Base-by-base conservation (phyloP, 2,113 vertebrate species). In the Fregetta grallaria region DNA sequence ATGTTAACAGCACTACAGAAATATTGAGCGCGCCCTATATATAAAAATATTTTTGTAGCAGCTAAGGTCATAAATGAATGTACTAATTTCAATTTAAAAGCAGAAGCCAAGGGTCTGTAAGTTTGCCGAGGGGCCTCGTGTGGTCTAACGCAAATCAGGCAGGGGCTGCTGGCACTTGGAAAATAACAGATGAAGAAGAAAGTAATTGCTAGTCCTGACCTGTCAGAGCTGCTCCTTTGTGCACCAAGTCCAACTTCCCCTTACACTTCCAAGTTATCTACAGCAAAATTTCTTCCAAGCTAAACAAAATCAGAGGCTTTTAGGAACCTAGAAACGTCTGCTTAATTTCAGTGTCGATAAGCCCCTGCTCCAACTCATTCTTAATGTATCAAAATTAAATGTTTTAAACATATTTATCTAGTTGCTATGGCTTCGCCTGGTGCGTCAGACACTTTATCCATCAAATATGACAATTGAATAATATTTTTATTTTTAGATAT, bases 401-500 rank as follows among this genome's bases (percentile, higher is more conserved):
- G 66, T 67, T 98, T 95, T 87, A 97, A 78, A 93, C 25, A 78
- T 89, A 97, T 97, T 95, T 92, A 91, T 85, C 86, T 88, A 19
- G 96, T 98, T 98, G 97, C 98, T 90, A 97, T 96, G 98, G 91
- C 80, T 89, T 92, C 38, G 45, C 92, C 50, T 75, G 78, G 77
- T 92, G 84, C 3, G 2, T 97, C 95, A 94, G 92, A 90, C 93
- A 26, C 97, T 95, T 90, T 73, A 97, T 95, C 96, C 95, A 95
- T 98, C 96, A 97, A 95, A 83, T 93, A 67, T 67, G 96, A 97
- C 97, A 96, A 95, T 25, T 83, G 96, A 97, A 98, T 90, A 94
- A 95, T 96, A 97, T 94, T 97, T 97, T 97, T 97, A 96, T 97
- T 97, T 97, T 97, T 93, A 98, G 97, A 93, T 97, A 82, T 7